Percentiles rank a stretch among this genome's conserved stretches.
These are phyloP conservation scores for Trematomus bernacchii DNA, from an alignment of 2,797 vertebrate genomes.

Conservation along the genomic window DNA sequence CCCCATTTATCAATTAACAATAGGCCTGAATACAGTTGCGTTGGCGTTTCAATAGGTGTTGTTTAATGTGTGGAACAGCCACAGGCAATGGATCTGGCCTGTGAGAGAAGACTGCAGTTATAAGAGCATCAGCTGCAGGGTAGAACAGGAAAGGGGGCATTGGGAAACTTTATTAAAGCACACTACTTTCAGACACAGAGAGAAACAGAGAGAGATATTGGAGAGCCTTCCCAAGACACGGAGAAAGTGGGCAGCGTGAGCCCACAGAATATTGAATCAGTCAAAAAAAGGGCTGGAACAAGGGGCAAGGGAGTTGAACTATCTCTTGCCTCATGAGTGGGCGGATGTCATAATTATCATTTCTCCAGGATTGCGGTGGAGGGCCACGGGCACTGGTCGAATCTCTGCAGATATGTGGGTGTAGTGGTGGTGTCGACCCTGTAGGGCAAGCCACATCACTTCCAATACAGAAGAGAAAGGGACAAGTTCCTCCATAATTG, in stretches of 20 bases:
- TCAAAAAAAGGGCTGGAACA: constrained; percentile 41
- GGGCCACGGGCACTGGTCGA: constrained; percentile 61
- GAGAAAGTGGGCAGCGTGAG: constrained; percentile 43
- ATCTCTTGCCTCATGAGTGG: constrained; percentile 69
- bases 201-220: constrained; percentile 41
- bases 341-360: constrained; percentile 78
- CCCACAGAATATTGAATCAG: constrained; percentile 67
- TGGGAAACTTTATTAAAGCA: constrained; percentile 56
- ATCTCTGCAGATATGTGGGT: constrained; percentile 71
- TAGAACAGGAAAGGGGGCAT: neutral
- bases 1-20: neutral
- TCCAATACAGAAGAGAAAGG: constrained; percentile 57
- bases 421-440: constrained; percentile 72
- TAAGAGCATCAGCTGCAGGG: constrained; percentile 24
- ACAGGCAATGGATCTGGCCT: constrained; percentile 28
- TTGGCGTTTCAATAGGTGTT: constrained; percentile 31
- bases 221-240: constrained; percentile 31
- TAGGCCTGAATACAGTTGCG: neutral
- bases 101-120: constrained; percentile 4
- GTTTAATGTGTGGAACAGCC: constrained; percentile 22
- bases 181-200: constrained; percentile 29
- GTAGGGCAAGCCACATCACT: constrained; percentile 72
- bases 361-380: constrained; percentile 67
- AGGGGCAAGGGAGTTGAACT: constrained; percentile 69
- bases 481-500: constrained; percentile 73